Evolutionary conservation across 2,888 invertebrate species (phyloP).

Genomic region (Mystacides longicornis): DNA sequence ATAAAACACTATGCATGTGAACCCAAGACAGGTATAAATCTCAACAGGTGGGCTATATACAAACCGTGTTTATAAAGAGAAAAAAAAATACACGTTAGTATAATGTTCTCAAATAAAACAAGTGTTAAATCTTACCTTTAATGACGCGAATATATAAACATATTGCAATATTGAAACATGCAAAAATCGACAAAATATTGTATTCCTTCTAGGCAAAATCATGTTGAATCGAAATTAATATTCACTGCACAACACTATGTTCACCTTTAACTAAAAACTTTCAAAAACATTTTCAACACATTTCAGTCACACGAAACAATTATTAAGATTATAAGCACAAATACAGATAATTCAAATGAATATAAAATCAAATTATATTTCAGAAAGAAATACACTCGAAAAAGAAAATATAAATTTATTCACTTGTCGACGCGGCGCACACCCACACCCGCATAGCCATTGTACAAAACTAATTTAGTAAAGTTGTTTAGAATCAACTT

Average conservation of each 20-base stretch:
- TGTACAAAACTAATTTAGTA: background rate
- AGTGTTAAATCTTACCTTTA: background rate
- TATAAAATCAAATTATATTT: background rate
- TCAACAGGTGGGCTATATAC: background rate
- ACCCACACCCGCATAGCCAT: background rate
- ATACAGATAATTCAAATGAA: background rate
- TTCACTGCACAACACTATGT: background rate
- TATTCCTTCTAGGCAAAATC: background rate
- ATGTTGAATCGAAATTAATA: background rate
- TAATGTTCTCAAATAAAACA: no score
- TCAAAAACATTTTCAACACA: conserved; percentile 1
- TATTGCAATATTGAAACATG: background rate
- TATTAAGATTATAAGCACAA: background rate
- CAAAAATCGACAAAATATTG: background rate
- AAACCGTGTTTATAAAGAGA: no score
- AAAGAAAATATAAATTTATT: background rate
- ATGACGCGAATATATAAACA: background rate
- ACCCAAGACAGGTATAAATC: background rate
- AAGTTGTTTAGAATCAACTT: background rate
- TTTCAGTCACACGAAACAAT: background rate
- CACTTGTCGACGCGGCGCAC: background rate
- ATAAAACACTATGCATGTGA: background rate
- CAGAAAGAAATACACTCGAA: background rate
- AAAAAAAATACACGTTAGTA: no score
- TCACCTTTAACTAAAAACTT: background rate